A percentile compares a stretch with the other conserved stretches of the same genome.
phyloP scores from a whole-genome alignment of 2,113 vertebrate species.

The Tursiops truncatus region DNA sequence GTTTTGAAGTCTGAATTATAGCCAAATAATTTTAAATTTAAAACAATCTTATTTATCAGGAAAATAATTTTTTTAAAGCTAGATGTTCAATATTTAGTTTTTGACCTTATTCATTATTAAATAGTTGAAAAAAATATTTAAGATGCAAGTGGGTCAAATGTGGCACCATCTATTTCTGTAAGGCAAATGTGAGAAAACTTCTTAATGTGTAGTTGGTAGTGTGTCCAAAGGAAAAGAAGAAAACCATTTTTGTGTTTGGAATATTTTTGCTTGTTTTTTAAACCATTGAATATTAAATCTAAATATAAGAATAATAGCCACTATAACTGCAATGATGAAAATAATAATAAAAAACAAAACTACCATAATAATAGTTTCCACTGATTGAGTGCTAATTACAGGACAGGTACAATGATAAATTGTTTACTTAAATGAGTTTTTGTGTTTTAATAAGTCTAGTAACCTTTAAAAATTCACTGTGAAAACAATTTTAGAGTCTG shows the following conservation, averaged over 20 bases:
- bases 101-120: not conserved
- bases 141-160: not conserved
- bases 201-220: not conserved
- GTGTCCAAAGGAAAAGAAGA: not conserved
- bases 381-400: not conserved
- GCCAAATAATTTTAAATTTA: not conserved
- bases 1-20: not conserved
- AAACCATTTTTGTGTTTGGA: not conserved
- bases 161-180: not conserved
- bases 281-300: not conserved
- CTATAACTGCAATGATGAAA: not conserved
- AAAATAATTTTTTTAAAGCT: not conserved
- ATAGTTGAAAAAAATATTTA: not conserved
- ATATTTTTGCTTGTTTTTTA: not conserved
- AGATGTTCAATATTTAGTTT: not conserved
- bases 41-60: not conserved
- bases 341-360: not conserved
- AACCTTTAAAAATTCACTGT: not conserved
- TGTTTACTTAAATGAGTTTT: not conserved
- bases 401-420: not conserved
- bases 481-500: not conserved
- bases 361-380: not conserved
- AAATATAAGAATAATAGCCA: not conserved
- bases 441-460: not conserved
- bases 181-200: not conserved